phyloP scores from a whole-genome alignment of 2,797 vertebrate genomes.

The Lutjanus argentimaculatus region DNA sequence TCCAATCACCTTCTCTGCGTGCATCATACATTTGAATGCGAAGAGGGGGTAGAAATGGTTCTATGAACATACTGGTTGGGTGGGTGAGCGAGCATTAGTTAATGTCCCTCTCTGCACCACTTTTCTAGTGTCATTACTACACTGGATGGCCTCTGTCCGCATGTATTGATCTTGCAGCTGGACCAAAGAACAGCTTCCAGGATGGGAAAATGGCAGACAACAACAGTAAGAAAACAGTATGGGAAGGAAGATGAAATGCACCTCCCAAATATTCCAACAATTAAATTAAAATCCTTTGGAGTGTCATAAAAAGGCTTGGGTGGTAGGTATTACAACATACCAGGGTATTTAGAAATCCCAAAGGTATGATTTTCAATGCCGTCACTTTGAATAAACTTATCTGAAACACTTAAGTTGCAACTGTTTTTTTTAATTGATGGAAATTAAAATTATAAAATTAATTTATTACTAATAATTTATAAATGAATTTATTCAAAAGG shows the following conservation, averaged over 20 bases:
- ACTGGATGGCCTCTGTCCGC: constrained; percentile 62
- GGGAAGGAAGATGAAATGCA: constrained; percentile 22
- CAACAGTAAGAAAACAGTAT: constrained; percentile 12
- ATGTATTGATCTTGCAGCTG: constrained; percentile 77
- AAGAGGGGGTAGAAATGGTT: constrained; percentile 43
- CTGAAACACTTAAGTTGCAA: too few relatives aligned
- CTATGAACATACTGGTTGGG: constrained; percentile 40
- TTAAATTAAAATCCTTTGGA: neutral
- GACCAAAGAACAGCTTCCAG: constrained; percentile 45
- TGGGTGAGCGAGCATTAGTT: constrained; percentile 70
- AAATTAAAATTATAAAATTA: too few relatives aligned
- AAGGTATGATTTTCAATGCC: too few relatives aligned
- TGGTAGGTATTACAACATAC: too few relatives aligned
- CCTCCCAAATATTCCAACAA: neutral
- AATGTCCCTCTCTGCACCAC: constrained; percentile 60
- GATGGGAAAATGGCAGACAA: constrained; percentile 47
- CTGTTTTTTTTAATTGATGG: too few relatives aligned
- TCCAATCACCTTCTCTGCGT: constrained; percentile 42
- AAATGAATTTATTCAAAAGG: too few relatives aligned
- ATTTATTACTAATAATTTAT: too few relatives aligned
- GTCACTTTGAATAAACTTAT: too few relatives aligned
- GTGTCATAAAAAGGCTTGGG: neutral
- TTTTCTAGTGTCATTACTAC: constrained; percentile 70
- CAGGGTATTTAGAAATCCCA: too few relatives aligned
- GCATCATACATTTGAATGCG: constrained; percentile 45